Conservation (phyloP, 1,140 invertebrate genomes). For the Drosophila gunungcola region DNA sequence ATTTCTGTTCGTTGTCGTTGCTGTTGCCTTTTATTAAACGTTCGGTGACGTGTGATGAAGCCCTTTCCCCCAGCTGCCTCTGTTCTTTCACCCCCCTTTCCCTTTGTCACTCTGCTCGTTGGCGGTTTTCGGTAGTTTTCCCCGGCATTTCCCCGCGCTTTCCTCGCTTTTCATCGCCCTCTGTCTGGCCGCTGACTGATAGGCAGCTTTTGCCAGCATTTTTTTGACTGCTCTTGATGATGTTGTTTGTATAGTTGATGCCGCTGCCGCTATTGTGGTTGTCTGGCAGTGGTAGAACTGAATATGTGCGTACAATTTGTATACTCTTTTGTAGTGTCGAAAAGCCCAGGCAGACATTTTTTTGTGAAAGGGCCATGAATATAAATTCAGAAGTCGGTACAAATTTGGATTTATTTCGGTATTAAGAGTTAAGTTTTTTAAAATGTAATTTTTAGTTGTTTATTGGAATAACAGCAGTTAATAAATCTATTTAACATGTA, state of each 20-base stretch:
- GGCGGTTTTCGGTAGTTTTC: slow-evolving; percentile 30
- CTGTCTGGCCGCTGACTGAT: slow-evolving; percentile 44
- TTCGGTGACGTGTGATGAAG: slow-evolving; percentile 47
- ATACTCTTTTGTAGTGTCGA: slow-evolving; percentile 34
- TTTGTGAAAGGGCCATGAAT: slow-evolving; percentile 23
- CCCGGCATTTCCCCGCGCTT: slow-evolving; percentile 1
- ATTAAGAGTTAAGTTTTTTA: too few species aligned
- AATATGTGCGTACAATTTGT: slow-evolving; percentile 53
- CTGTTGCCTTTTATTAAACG: slow-evolving; percentile 61
- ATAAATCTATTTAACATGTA: too few species aligned
- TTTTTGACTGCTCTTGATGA: slow-evolving; percentile 36
- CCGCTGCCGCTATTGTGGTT: slow-evolving; percentile 34
- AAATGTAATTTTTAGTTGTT: too few species aligned
- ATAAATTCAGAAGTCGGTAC: slow-evolving; percentile 20
- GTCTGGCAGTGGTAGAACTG: slow-evolving; percentile 14
- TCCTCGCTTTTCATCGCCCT: slow-evolving; percentile 21
- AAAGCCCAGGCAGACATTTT: slow-evolving; percentile 11
- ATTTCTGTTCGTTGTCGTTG: slow-evolving; percentile 38
- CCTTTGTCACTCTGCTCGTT: slow-evolving; percentile 19
- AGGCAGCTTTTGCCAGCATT: slow-evolving; percentile 39
- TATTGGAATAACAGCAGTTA: too few species aligned
- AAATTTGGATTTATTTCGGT: neutral
- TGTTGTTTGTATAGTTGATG: slow-evolving; percentile 23
- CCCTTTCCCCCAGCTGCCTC: neutral
- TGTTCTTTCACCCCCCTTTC: neutral